Evolutionary conservation across 2,888 invertebrate genomes (phyloP), one percentile per base, ranked within the genome.

Genomic region (Rotaria sp.): DNA sequence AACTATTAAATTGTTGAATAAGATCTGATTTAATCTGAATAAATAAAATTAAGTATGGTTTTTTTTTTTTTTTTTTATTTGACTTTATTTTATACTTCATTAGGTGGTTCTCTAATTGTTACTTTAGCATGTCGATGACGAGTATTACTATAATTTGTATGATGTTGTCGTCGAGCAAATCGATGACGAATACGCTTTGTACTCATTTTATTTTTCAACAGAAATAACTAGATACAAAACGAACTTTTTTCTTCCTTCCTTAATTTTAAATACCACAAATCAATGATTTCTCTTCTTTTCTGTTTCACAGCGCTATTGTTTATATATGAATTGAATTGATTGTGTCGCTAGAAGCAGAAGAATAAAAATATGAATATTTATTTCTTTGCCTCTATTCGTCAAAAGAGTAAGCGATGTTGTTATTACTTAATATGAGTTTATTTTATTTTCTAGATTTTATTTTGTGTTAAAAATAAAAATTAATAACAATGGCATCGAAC

Each of bases 381-480:
- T 67, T 67, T 67, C 2, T 67, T 67, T 67, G 35, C 35, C 67
- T 67, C 67, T 67, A 67, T 67, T 67, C 35, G 67, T 67, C 67
- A 67, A 35, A 67, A 38, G 35, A 21, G 35, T 8, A 15, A 21
- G 3, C 2, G 21, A 21, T 21, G 67, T 38, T 18, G 50, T 50
- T 67, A 67, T 67, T 67, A 67, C 67, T 67, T 30, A 35, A 67
- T 67, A 26, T 26, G 1, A 15, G 4, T 55, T 26, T 55, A 8
- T 26, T 55, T 2, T 80, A 21, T 26, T n/a, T 45, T 41, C 45
- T n/a, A 45, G 80, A 80, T n/a, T 80, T 41, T 26, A 80, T 67
- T 67, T 45, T 45, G 26, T 45, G 11, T 13, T 45, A 38, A 38
- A 45, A 45, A 11, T 11, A 45, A 8, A 45, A 45, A 45, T 11